Percentiles rank a stretch among this genome's conserved stretches.
These are phyloP conservation scores for Tetranychus piercei DNA, from an alignment of 2,888 invertebrate species.

Conservation along the genomic window DNA sequence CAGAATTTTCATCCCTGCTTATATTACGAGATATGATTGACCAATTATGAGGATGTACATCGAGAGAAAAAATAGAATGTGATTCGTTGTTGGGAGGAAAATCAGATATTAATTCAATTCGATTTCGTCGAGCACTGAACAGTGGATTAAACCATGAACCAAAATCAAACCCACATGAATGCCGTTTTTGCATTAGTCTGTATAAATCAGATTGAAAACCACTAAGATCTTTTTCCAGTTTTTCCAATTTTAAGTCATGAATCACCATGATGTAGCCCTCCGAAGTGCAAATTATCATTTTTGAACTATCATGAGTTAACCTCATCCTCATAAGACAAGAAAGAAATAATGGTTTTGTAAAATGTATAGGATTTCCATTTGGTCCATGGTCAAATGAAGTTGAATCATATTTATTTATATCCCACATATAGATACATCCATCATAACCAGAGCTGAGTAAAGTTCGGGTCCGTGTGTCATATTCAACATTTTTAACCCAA, in stretches of 20 bases:
- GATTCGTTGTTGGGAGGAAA: constrained; percentile 70
- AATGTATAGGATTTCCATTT: not conserved
- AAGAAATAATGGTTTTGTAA: constrained; percentile 8
- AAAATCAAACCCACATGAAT: constrained; percentile 52
- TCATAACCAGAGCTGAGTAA: constrained; percentile 80
- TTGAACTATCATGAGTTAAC: constrained; percentile 61
- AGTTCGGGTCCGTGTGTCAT: constrained; percentile 59
- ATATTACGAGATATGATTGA: constrained; percentile 71
- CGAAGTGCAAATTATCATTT: constrained; percentile 75
- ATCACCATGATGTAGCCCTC: constrained; percentile 73
- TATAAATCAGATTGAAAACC: constrained; percentile 78
- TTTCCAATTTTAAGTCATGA: constrained; percentile 63
- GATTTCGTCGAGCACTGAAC: constrained; percentile 59
- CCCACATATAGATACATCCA: constrained; percentile 82
- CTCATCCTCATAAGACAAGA: constrained; percentile 56
- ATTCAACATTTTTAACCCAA: constrained; percentile 93
- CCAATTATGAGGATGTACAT: constrained; percentile 77
- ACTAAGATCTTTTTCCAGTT: constrained; percentile 56
- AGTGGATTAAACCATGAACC: constrained; percentile 62
- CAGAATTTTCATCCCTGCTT: constrained; percentile 61
- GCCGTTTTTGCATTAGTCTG: constrained; percentile 66
- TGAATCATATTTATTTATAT: constrained; percentile 44
- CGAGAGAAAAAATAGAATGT: constrained; percentile 69
- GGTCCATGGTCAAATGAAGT: constrained; percentile 2
- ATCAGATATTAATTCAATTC: constrained; percentile 74